Percentiles rank a stretch among this genome's conserved stretches.
Evolutionary conservation across 2,113 vertebrate genomes (phyloP).

Genomic region (Asarcornis scutulata): DNA sequence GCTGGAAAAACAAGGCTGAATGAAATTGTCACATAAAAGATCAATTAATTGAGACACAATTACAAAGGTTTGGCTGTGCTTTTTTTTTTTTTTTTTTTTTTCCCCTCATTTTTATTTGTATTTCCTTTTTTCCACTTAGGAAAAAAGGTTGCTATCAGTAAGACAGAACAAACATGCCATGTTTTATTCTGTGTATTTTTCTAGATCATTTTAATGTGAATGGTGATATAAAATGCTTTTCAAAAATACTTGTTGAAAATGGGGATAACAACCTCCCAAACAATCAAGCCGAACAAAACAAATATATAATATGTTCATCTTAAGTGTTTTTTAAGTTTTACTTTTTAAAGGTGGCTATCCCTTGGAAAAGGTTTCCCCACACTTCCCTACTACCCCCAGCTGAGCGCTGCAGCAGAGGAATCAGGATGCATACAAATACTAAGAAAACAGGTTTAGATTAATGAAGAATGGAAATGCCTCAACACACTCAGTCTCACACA

Average conservation of each 20-base stretch:
- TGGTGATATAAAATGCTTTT: neutral
- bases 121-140: neutral
- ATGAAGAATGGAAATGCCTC: conserved; percentile 64
- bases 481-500: conserved; percentile 12
- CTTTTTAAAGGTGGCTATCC: conserved; percentile 11
- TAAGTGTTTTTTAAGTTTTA: conserved; percentile 24
- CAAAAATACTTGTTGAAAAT: neutral
- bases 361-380: conserved; percentile 29
- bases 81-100: neutral
- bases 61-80: neutral
- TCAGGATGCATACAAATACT: conserved; percentile 54
- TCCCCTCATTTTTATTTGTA: neutral
- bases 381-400: conserved; percentile 47
- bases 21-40: conserved; percentile 55
- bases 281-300: neutral
- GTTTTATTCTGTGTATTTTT: neutral
- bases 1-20: conserved; percentile 31
- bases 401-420: conserved; percentile 44
- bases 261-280: neutral
- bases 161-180: neutral
- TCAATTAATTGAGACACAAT: conserved; percentile 48
- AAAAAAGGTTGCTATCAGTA: neutral
- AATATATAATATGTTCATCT: neutral
- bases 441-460: conserved; percentile 62
- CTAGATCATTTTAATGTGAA: neutral